Conservation (phyloP, 2,797 vertebrate genomes). For the Chromobotia macracanthus region DNA sequence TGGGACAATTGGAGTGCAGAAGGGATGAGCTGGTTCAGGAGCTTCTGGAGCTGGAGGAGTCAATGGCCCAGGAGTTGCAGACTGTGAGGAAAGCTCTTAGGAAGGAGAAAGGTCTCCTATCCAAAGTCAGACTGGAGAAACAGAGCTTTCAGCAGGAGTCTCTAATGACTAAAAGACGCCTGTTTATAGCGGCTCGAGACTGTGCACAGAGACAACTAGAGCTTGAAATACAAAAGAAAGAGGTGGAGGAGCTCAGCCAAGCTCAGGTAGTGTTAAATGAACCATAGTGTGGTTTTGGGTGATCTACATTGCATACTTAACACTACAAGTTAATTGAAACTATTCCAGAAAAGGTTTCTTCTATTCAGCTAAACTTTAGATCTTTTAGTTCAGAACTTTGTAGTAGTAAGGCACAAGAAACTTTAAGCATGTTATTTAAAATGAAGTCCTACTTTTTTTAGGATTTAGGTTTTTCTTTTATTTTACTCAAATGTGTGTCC, state of each 20-base stretch:
- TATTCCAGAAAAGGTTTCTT: neutral
- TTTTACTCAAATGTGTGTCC: neutral
- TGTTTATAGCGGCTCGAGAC: slow-evolving; percentile 86
- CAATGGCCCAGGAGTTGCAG: slow-evolving; percentile 78
- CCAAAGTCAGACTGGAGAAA: slow-evolving; percentile 84
- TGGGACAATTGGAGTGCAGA: slow-evolving; percentile 80
- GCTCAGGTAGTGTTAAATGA: slow-evolving; percentile 69
- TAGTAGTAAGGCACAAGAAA: neutral
- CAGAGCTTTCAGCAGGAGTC: slow-evolving; percentile 84
- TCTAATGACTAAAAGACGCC: slow-evolving; percentile 80
- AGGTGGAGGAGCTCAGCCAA: slow-evolving; percentile 78
- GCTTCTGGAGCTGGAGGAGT: slow-evolving; percentile 80
- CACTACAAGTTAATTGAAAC: neutral
- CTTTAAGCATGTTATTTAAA: too few species aligned
- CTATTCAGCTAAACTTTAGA: neutral
- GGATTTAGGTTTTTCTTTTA: too few species aligned
- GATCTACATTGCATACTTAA: neutral
- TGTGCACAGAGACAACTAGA: slow-evolving; percentile 85
- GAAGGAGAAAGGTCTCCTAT: slow-evolving; percentile 77
- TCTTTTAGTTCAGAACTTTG: neutral
- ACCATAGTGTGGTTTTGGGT: neutral
- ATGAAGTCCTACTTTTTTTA: too few species aligned
- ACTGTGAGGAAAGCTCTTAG: slow-evolving; percentile 81
- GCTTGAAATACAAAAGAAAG: slow-evolving; percentile 79
- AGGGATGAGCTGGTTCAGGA: slow-evolving; percentile 83